Evolutionary conservation across 1,140 invertebrate species (phyloP), one percentile per base, ranked within the genome.

Genomic region (Zophobas morio): DNA sequence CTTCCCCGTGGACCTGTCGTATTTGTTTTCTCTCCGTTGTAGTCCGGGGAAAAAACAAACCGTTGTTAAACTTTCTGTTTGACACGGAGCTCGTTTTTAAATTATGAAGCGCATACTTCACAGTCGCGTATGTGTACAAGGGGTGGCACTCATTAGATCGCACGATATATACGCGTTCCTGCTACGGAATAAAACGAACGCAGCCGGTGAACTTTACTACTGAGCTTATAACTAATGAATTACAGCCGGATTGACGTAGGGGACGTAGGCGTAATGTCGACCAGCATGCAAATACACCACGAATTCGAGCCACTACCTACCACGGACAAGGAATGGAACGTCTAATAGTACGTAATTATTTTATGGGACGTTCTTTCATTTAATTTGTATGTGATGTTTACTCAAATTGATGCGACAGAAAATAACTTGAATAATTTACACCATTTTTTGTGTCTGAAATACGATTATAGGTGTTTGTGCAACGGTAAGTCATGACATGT

Each of bases 11-110:
- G 60, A 32, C n/a, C 6, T n/a, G 36, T 63, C 1, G 56, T 47
- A 42, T 66, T 66, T 66, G 33, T 42, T 66, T 20, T 34, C 39
- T 66, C 39, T 2, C 8, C 20, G 39, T 66, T 66, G 39, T 42
- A 1, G 36, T 33, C 39, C 40, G 5, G 37, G 20, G 20, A 40
- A 46, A 40, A 32, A 46, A 66, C 37, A 66, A 66, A 66, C 60
- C 39, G 37, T 66, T 66, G 60, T 66, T 42, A 66, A 66, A 66
- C 60, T 66, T 66, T 42, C 40, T 42, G 60, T 47, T 57, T 63
- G 57, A 63, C 57, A 63, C 57, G 57, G 8, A 63, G 40, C 35
- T 63, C 40, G 36, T 63, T 63, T 57, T 63, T 66, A 66, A 66
- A 66, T 66, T 66, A 46, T 66, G 39, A 42, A 51, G 42, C 60